Percentiles rank a stretch among this genome's conserved stretches.
Evolutionary conservation across 2,797 vertebrate species (phyloP).

Genomic region (Pempheris klunzingeri): DNA sequence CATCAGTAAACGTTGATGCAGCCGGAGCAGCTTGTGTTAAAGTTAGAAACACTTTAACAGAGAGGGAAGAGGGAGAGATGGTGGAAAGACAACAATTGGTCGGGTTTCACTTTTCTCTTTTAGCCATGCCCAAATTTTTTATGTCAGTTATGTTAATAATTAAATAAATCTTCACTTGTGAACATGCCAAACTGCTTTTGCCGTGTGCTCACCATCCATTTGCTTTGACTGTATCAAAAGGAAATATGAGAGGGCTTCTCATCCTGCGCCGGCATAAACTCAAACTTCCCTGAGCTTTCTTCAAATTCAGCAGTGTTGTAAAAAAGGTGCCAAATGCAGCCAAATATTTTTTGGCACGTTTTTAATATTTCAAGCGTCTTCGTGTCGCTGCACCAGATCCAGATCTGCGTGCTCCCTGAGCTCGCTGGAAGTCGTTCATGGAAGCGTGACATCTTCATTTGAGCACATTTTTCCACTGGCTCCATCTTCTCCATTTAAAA

Average conservation of each 20-base stretch:
- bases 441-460: constrained; percentile 18
- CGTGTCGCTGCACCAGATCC: constrained; percentile 17
- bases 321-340: constrained; percentile 6
- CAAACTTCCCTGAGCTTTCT: constrained; percentile 9
- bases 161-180: constrained; percentile 42
- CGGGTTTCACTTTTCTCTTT: constrained; percentile 29
- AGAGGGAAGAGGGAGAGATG: constrained; percentile 32
- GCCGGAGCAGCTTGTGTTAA: constrained; percentile 12
- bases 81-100: constrained; percentile 40
- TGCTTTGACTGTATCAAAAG: constrained; percentile 18
- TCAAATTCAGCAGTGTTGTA: background rate
- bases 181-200: constrained; percentile 32
- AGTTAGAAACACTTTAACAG: constrained; percentile 44
- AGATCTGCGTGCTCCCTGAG: constrained; percentile 4
- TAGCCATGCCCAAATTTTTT: constrained; percentile 29
- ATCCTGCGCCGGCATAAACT: background rate
- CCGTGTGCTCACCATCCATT: constrained; percentile 32
- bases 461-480: background rate
- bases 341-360: constrained; percentile 35
- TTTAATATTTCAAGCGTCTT: constrained; percentile 42
- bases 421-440: constrained; percentile 14
- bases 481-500: constrained; percentile 12
- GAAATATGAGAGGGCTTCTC: background rate
- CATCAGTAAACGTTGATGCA: background rate
- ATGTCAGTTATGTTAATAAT: constrained; percentile 44